A percentile compares a stretch with the other conserved stretches of the same genome.
These are phyloP conservation scores for Hormaphis cornu DNA, from an alignment of 1,140 invertebrate species.

Conservation along the genomic window DNA sequence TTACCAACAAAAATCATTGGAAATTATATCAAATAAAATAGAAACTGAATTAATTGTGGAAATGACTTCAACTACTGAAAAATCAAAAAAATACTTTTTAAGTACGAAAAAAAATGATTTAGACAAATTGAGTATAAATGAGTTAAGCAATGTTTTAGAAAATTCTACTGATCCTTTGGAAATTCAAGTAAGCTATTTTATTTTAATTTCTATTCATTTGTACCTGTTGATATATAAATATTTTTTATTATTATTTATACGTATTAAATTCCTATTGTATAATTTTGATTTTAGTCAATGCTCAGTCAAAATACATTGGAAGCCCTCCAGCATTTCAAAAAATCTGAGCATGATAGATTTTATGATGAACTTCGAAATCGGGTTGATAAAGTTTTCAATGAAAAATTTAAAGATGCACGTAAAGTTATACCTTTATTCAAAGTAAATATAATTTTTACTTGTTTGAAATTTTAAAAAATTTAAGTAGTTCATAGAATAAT, in stretches of 20 bases:
- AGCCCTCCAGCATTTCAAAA: conserved; percentile 12
- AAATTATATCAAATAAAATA: conserved; percentile 16
- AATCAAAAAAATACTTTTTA: background rate
- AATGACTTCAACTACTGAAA: background rate
- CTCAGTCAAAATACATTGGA: conserved; percentile 6
- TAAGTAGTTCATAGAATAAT: too few relatives aligned
- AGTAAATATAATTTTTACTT: background rate
- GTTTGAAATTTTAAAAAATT: too few relatives aligned
- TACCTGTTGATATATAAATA: too few relatives aligned
- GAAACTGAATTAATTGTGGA: background rate
- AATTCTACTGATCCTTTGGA: conserved; percentile 8
- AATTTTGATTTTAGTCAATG: background rate
- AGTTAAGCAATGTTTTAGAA: conserved; percentile 4
- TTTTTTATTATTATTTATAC: too few relatives aligned
- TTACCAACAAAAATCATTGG: conserved; percentile 13
- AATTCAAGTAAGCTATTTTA: conserved; percentile 8
- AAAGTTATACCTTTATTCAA: conserved; percentile 4
- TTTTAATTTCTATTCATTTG: too few relatives aligned
- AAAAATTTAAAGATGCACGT: background rate
- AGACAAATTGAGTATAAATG: conserved; percentile 9
- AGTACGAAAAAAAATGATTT: conserved; percentile 5
- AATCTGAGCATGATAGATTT: conserved; percentile 3
- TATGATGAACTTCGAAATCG: conserved; percentile 10
- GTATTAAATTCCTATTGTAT: too few relatives aligned
- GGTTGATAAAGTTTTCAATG: background rate